Percentiles rank a stretch among this genome's conserved stretches.
Conservation (phyloP, 2,888 invertebrate genomes). For the Scaptomyza cyrtandrae region DNA sequence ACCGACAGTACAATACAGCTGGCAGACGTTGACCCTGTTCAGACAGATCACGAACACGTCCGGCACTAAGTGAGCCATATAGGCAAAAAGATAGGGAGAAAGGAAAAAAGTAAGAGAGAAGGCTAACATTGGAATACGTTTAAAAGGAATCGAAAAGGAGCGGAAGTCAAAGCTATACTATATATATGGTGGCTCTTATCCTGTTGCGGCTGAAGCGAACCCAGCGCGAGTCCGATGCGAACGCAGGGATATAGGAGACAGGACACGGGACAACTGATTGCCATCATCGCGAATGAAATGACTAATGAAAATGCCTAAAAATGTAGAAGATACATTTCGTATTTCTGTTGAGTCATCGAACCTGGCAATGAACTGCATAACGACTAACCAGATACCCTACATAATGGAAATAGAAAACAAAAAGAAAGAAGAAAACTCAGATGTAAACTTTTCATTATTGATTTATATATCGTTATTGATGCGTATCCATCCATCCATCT, state of each 20-base stretch:
- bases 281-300: constrained; percentile 60
- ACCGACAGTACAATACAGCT: constrained; percentile 18
- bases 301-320: constrained; percentile 73
- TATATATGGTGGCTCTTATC: constrained; percentile 53
- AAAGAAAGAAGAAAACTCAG: background rate
- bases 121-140: constrained; percentile 49
- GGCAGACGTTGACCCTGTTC: constrained; percentile 26
- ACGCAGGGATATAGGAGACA: background rate
- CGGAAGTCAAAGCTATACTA: constrained; percentile 41
- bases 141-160: constrained; percentile 30
- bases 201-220: constrained; percentile 56
- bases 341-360: constrained; percentile 69
- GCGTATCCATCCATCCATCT: too few species aligned
- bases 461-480: too few species aligned
- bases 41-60: constrained; percentile 56
- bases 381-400: constrained; percentile 12
- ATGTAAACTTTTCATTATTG: too few species aligned
- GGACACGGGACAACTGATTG: constrained; percentile 56
- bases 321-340: constrained; percentile 42
- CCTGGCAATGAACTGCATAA: constrained; percentile 25
- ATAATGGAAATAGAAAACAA: background rate
- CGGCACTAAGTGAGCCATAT: constrained; percentile 58
- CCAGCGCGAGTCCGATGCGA: too few species aligned
- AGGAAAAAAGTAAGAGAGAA: background rate
- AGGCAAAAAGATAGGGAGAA: background rate